Percentiles rank a stretch among this genome's conserved stretches.
Evolutionary conservation across 2,797 vertebrate species (phyloP).

Genomic region (Tamandua tetradactyla): DNA sequence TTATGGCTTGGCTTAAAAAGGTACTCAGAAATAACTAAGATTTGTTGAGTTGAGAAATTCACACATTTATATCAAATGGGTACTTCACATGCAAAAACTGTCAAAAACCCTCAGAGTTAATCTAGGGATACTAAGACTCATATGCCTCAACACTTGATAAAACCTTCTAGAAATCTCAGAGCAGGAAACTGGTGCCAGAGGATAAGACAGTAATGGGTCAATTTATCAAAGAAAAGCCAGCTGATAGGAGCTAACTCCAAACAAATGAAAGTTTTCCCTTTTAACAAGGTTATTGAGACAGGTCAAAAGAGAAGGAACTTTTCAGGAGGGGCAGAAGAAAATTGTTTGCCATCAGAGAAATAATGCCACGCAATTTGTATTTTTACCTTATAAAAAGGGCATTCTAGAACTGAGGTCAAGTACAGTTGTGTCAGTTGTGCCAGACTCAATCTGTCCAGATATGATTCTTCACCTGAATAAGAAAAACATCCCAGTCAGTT

Average conservation of each 20-base stretch:
- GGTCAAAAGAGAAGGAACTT: background rate
- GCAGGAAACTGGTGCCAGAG: background rate
- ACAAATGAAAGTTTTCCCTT: background rate
- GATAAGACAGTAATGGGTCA: background rate
- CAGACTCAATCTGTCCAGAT: slow-evolving; percentile 84
- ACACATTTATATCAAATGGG: background rate
- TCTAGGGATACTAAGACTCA: rapidly evolving
- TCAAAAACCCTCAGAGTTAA: too few relatives aligned
- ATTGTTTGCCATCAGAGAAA: background rate
- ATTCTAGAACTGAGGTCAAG: slow-evolving; percentile 92
- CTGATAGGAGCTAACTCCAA: background rate
- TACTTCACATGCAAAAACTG: background rate
- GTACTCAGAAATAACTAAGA: background rate
- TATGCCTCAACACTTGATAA: background rate
- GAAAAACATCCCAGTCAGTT: slow-evolving; percentile 37
- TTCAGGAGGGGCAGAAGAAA: background rate
- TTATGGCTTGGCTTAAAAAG: background rate
- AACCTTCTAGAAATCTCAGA: background rate
- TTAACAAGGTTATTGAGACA: background rate
- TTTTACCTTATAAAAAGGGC: slow-evolving; percentile 92
- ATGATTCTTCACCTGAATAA: slow-evolving; percentile 85
- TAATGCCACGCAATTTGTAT: background rate
- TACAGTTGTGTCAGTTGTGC: slow-evolving; percentile 93
- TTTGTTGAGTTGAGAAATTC: background rate
- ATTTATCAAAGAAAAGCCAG: background rate